phyloP scores from a whole-genome alignment of 1,140 invertebrate genomes.

The Calosoma granatense region DNA sequence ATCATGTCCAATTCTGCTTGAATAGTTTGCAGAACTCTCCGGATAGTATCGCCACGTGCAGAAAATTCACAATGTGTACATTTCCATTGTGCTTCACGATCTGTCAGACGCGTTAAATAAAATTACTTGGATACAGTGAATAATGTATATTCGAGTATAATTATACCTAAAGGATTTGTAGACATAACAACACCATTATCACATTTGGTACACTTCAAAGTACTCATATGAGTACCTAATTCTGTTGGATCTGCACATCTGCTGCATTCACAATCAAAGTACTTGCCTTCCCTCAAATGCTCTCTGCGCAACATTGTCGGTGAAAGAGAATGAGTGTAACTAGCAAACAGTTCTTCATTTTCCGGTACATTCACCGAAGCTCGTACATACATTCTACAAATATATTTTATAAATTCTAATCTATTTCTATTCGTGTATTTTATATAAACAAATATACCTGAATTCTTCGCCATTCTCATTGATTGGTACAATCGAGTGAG shows the following conservation, averaged over 20 bases:
- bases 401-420: slow-evolving; percentile 10
- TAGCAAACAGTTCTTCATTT: slow-evolving; percentile 53
- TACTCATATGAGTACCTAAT: slow-evolving; percentile 61
- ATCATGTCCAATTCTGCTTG: slow-evolving; percentile 47
- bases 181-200: slow-evolving; percentile 56
- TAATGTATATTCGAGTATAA: no score
- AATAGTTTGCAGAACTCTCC: slow-evolving; percentile 46
- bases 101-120: no score
- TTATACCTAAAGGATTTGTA: slow-evolving; percentile 53
- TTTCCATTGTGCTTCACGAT: slow-evolving; percentile 53
- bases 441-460: no score
- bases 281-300: slow-evolving; percentile 63
- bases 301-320: slow-evolving; percentile 61
- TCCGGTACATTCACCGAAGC: slow-evolving; percentile 52
- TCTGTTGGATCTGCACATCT: slow-evolving; percentile 68
- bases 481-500: slow-evolving; percentile 53
- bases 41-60: slow-evolving; percentile 46
- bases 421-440: no score
- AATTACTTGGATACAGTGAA: no score
- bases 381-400: slow-evolving; percentile 55
- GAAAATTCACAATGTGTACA: slow-evolving; percentile 59
- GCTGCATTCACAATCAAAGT: slow-evolving; percentile 61
- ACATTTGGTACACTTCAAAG: slow-evolving; percentile 65
- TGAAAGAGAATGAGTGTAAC: slow-evolving; percentile 67
- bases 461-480: slow-evolving; percentile 42